phyloP scores from a whole-genome alignment of 2,113 vertebrate species.

The Pteruthius melanotis region DNA sequence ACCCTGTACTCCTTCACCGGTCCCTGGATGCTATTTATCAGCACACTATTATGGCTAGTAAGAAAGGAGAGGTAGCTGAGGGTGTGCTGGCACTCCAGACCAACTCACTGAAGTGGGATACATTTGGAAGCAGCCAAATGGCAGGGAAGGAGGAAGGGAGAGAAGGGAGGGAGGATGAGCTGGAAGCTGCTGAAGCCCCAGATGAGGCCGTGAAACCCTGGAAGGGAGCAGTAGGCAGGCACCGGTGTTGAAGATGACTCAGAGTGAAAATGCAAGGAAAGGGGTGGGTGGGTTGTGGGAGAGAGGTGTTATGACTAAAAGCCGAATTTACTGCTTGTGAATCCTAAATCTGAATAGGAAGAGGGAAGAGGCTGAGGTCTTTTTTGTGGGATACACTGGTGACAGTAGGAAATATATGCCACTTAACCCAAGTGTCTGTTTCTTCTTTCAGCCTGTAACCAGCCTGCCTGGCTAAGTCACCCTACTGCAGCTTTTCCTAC shows the following conservation, averaged over 20 bases:
- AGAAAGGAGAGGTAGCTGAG: not conserved
- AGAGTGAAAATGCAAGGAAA: constrained; percentile 54
- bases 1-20: not conserved
- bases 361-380: constrained; percentile 22
- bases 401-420: not conserved
- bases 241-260: constrained; percentile 51
- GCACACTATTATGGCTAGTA: not conserved
- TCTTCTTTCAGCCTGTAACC: not conserved
- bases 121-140: not conserved
- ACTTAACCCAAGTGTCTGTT: not conserved
- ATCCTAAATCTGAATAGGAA: constrained; percentile 52
- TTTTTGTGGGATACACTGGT: not conserved
- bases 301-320: constrained; percentile 65
- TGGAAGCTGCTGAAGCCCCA: constrained; percentile 34
- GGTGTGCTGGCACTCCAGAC: not conserved
- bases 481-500: not conserved
- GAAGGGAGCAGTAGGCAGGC: constrained; percentile 57
- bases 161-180: not conserved
- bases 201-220: constrained; percentile 38
- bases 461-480: not conserved
- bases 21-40: not conserved
- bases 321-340: constrained; percentile 42
- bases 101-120: not conserved
- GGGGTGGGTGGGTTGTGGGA: constrained; percentile 45
- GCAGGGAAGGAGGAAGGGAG: not conserved